phyloP scores from a whole-genome alignment of 2,113 vertebrate species.

The Onychostoma macrolepis region DNA sequence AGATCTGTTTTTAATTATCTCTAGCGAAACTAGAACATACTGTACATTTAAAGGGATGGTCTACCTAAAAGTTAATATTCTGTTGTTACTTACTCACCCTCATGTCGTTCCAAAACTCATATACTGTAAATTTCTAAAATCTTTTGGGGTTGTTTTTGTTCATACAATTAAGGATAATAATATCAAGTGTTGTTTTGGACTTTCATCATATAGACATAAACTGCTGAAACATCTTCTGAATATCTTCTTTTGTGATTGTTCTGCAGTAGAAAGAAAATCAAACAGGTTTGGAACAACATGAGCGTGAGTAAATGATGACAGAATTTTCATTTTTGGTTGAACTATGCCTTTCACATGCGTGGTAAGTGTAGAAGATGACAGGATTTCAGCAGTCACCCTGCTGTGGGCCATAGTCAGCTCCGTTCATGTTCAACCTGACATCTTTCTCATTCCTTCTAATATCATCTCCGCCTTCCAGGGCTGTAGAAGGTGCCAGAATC shows the following conservation, averaged over 20 bases:
- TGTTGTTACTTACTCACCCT: background rate
- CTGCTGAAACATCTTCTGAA: background rate
- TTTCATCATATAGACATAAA: background rate
- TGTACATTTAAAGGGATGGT: background rate
- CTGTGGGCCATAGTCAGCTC: background rate
- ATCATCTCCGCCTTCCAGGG: background rate
- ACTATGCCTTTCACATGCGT: background rate
- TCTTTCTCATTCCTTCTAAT: background rate
- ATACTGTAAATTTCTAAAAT: background rate
- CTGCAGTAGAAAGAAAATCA: background rate
- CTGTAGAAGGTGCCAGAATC: slow-evolving; percentile 15
- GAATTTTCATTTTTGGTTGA: background rate
- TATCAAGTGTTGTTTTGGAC: background rate
- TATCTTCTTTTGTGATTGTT: background rate
- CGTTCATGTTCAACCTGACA: background rate
- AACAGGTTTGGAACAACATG: background rate
- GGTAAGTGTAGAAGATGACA: background rate
- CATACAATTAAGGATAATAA: background rate
- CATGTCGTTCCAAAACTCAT: background rate
- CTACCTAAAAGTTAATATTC: background rate
- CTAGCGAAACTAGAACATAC: background rate
- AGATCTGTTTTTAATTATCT: background rate
- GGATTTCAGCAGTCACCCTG: background rate
- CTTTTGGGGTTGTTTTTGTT: background rate
- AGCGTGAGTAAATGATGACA: background rate